Evolutionary conservation across 2,797 vertebrate genomes (phyloP).

Genomic region (Helostoma temminkii): DNA sequence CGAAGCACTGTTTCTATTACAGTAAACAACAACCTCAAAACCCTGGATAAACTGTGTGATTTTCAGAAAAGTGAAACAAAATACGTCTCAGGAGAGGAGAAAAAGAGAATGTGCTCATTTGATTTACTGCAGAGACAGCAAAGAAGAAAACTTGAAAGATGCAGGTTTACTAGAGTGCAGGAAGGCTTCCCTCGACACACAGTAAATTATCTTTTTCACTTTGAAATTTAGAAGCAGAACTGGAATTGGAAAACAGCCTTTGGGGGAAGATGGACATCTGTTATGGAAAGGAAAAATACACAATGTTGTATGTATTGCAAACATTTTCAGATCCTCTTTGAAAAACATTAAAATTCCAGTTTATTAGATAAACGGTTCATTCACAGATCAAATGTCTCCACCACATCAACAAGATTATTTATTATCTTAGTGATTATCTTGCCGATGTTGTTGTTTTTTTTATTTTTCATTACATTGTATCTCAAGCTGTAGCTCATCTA

Average conservation of each 20-base stretch:
- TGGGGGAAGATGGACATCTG: constrained; percentile 61
- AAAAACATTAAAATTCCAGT: not conserved
- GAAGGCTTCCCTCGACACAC: constrained; percentile 69
- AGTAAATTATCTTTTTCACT: constrained; percentile 70
- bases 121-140: constrained; percentile 74
- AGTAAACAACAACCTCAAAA: constrained; percentile 77
- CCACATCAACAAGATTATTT: too few relatives aligned
- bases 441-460: too few relatives aligned
- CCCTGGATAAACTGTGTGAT: constrained; percentile 74
- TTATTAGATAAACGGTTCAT: too few relatives aligned
- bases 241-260: constrained; percentile 57
- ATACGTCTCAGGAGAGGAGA: constrained; percentile 73
- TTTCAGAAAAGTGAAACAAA: constrained; percentile 78
- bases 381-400: too few relatives aligned
- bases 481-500: not conserved
- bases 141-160: constrained; percentile 76
- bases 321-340: not conserved
- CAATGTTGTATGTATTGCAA: not conserved
- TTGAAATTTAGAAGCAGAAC: constrained; percentile 67
- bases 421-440: too few relatives aligned
- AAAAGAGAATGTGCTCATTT: constrained; percentile 68
- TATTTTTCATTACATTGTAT: too few relatives aligned
- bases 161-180: constrained; percentile 76
- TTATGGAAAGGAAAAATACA: not conserved
- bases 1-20: constrained; percentile 46